A percentile compares a stretch with the other conserved stretches of the same genome.
phyloP scores from a whole-genome alignment of 2,888 invertebrate genomes.

The Crocallis elinguaria region DNA sequence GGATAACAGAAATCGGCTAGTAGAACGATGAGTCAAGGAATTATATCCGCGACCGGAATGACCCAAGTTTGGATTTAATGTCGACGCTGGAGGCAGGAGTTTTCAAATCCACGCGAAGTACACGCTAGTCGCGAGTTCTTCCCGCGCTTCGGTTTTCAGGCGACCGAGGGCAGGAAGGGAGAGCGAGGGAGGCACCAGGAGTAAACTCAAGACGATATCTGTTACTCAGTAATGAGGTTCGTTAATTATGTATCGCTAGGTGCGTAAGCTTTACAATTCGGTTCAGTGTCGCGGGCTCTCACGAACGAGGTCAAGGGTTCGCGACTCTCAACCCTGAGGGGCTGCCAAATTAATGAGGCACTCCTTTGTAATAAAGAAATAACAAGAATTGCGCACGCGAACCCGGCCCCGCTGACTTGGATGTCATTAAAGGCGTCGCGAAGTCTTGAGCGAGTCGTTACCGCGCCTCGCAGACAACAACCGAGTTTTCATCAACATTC shows the following conservation, averaged over 20 bases:
- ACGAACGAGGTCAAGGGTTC: conserved; percentile 83
- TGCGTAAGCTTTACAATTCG: conserved; percentile 77
- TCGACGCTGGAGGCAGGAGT: conserved; percentile 46
- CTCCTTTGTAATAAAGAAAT: conserved; percentile 86
- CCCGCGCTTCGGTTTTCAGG: conserved; percentile 29
- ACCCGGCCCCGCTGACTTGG: conserved; percentile 72
- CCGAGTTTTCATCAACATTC: conserved; percentile 68
- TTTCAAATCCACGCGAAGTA: conserved; percentile 46
- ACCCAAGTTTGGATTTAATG: conserved; percentile 77
- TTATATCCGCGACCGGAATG: conserved; percentile 74
- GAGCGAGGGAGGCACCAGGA: conserved; percentile 28
- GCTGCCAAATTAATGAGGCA: conserved; percentile 85
- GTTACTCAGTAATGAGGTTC: conserved; percentile 79
- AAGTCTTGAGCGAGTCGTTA: conserved; percentile 77
- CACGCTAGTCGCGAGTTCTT: conserved; percentile 37
- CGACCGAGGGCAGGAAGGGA: conserved; percentile 29
- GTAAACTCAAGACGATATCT: conserved; percentile 55
- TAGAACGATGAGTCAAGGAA: conserved; percentile 73
- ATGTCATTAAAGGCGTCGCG: conserved; percentile 81
- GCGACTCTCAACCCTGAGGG: conserved; percentile 81
- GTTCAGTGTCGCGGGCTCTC: conserved; percentile 75
- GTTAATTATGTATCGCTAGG: conserved; percentile 83
- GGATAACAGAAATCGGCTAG: conserved; percentile 81
- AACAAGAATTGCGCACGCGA: conserved; percentile 85
- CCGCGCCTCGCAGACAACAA: conserved; percentile 76